Evolutionary conservation across 2,113 vertebrate species (phyloP), one percentile per base, ranked within the genome.

Genomic region (Sorex araneus): DNA sequence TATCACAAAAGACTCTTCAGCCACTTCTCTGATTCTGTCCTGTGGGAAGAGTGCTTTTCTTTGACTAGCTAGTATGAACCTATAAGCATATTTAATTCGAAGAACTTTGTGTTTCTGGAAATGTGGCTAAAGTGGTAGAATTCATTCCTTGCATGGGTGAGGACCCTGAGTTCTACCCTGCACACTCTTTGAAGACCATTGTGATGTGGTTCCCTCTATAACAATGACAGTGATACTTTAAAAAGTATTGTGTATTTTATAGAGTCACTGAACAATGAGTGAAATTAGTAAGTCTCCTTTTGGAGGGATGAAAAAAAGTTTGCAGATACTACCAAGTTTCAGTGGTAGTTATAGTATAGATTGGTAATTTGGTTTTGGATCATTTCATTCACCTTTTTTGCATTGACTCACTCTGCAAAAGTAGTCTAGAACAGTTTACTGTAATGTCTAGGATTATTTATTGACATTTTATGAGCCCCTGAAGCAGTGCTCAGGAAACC

Each of bases 71-170:
- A 16, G 54, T 54, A 50, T 75, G 75, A 91, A 32, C 45, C 50
- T 81, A 64, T 19, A 83, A 86, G 69, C 82, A 15, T 6, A 30
- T 94, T 81, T 78, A 40, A 18, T 88, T 92, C 64, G 64, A 90
- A 85, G 27, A 36, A 10, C 8, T 54, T 54, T 54, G 54, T 54
- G 54, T 13, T 54, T 16, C 54, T 54, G 8, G 13, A 12, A 16
- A 54, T 54, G 54, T 54, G 12, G 54, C 15, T 54, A 1, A 15
- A 54, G 18, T 54, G 54, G 54, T 54, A 54, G 2, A 15, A 2
- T 12, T 54, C 54, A 54, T 54, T 4, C 13, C 54, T 16, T 54
- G 54, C 1, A 16, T 54, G 54, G 13, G 54, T 54, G 54, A 10
- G 18, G 18, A n/a, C 15, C 54, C 54, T 54, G 54, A 19, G 54